A percentile compares a stretch with the other conserved stretches of the same genome.
phyloP scores from a whole-genome alignment of 1,140 invertebrate genomes.

The Drosophila aff. region DNA sequence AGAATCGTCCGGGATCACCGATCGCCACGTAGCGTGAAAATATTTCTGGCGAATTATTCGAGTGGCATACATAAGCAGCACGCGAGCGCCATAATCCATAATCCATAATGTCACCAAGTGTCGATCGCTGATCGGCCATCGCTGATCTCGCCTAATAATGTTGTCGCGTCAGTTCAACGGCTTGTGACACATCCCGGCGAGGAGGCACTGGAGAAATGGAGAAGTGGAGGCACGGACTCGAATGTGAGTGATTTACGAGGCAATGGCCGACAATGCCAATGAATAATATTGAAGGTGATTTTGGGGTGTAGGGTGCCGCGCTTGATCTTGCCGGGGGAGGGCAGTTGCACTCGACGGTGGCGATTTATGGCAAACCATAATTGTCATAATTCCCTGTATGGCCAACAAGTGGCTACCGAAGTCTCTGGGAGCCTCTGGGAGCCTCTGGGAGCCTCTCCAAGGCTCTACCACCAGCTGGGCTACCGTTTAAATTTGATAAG shows the following conservation, averaged over 20 bases:
- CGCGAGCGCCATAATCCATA: conserved; percentile 82
- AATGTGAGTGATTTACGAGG: conserved; percentile 54
- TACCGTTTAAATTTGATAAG: conserved; percentile 82
- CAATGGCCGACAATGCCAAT: conserved; percentile 59
- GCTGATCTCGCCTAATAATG: conserved; percentile 60
- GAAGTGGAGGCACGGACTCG: not conserved
- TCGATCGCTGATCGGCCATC: conserved; percentile 56
- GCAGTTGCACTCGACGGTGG: conserved; percentile 18
- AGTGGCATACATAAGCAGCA: conserved; percentile 79
- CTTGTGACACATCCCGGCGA: conserved; percentile 69
- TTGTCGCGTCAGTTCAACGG: conserved; percentile 73
- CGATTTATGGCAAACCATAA: conserved; percentile 80
- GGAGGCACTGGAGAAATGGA: conserved; percentile 10
- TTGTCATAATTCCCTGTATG: conserved; percentile 82
- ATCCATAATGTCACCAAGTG: conserved; percentile 73
- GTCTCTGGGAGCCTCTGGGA: not conserved
- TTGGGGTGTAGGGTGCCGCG: conserved; percentile 17
- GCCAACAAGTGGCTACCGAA: conserved; percentile 67
- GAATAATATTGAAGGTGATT: conserved; percentile 61
- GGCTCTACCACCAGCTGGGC: conserved; percentile 70
- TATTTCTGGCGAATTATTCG: conserved; percentile 63
- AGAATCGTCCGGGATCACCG: conserved; percentile 23
- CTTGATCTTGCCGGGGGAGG: conserved; percentile 67
- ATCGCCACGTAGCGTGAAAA: conserved; percentile 63
- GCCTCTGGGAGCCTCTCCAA: too few relatives aligned